Base-by-base conservation (phyloP, 2,113 vertebrate genomes). In the Callochromis pleurospilus region DNA sequence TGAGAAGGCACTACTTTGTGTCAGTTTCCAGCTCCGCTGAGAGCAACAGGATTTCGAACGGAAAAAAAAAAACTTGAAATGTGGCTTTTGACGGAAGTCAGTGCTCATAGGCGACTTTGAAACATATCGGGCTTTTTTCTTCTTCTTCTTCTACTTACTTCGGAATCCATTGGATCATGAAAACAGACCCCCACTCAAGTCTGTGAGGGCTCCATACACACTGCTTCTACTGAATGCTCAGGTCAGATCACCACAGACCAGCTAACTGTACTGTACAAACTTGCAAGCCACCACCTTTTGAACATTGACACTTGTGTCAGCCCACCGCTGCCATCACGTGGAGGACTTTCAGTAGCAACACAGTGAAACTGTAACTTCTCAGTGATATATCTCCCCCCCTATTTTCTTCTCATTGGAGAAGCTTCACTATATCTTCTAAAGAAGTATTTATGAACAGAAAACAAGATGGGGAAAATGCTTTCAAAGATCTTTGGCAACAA, bases 401-500 rank as follows among this genome's bases (percentile, higher is more conserved):
- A 49, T 79, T 79, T 56, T 56, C 49, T 75, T 84, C 83, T 84
- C 51, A 29, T 24, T 21, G 83, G 90, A 88, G 87, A 80, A 70
- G 42, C 79, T 40, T 68, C 36, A 40, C 26, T 87, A 79, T 84
- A 36, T 58, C 29, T 81, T 45, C 51, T 17, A 82, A 70, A 60
- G 56, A 91, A 95, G 93, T 94, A 94, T 95, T 95, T 96, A 96
- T 96, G 96, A 93, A 93, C 94, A 95, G 68, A 82, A 95, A 91
- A 93, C 97, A 98, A 95, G 91, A 99, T 99, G 98, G 99, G 99
- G 95, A 99, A 99, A 96, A 96, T 99, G 97, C 96, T 99, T 51
- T 99, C 99, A 88, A 99, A 99, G 96, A 98, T 99, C 94, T 99
- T 99, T 94, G 98, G 98, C 92, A 99, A 99, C 97, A 99, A 99